Base-by-base conservation (phyloP, 2,113 vertebrate species). In the Monarcha castaneiventris region DNA sequence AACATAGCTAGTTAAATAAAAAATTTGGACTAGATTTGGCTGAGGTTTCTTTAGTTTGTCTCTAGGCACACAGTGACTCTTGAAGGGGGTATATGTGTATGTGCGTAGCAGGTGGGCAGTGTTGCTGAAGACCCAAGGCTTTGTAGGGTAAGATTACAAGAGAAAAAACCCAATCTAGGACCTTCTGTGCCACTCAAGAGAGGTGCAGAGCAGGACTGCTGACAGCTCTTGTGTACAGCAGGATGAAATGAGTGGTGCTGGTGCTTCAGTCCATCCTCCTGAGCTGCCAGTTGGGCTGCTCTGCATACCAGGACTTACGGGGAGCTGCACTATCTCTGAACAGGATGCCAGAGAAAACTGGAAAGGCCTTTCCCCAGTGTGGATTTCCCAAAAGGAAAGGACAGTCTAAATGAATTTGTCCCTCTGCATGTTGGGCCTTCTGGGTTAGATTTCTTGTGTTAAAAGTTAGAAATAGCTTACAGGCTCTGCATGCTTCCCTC, bases 31-130 rank as follows among this genome's bases (percentile, higher is more conserved):
- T 74, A 66, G 44, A 41, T 13, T 33, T 56, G 5, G 17, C 44
- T 67, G 5, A 3, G 23, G 23, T 69, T 84, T 69, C 59, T 49
- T 89, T 54, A 49, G 16, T 29, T 72, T 86, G 46, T 66, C 14
- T 41, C 3, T 69, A 58, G 55, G 16, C 35, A 66, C 21, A 11
- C 11, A 69, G 32, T 22, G 26, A 37, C 37, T 43, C 48, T 32
- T 35, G 23, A 55, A 48, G 21, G 54, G 54, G 2, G 0, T 12
- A 1, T 27, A n/a, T 7, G 2, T 25, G 22, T 5, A 1, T 10
- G 37, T 2, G 7, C 32, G n/a, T 41, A 54, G 79, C 62, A 88
- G 63, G 75, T 3, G 2, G 22, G 35, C 43, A 59, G n/a, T 6
- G 4, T 37, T 67, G 39, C 52, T 54, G 48, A 51, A 85, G 29